phyloP scores from a whole-genome alignment of 2,113 vertebrate species.

The Nymphicus hollandicus region DNA sequence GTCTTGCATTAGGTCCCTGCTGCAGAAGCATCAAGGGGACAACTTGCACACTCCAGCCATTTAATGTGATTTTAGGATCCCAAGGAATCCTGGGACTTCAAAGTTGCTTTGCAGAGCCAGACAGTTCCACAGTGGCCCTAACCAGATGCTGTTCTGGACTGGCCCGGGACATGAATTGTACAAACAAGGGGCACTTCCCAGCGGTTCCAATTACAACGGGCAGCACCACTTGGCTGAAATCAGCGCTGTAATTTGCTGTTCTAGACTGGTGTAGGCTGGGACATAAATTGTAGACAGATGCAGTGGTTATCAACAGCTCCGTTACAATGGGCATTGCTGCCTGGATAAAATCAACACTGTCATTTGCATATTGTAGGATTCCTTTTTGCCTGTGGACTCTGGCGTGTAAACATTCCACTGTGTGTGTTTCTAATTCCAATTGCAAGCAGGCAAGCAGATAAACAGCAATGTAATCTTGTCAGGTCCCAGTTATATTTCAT shows the following conservation, averaged over 20 bases:
- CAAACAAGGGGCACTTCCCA: background rate
- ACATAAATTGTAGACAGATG: background rate
- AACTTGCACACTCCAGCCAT: rapidly evolving
- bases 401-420: background rate
- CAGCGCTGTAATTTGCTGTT: background rate
- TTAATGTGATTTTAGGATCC: background rate
- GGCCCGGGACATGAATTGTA: background rate
- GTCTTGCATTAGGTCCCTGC: background rate
- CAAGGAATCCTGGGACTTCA: background rate
- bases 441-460: background rate
- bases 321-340: background rate
- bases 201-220: background rate
- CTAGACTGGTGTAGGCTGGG: background rate
- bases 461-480: slow-evolving; percentile 25
- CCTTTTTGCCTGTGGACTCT: background rate
- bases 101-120: background rate
- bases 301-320: background rate
- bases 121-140: background rate
- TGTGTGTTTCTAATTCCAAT: background rate
- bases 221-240: background rate
- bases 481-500: slow-evolving; percentile 17
- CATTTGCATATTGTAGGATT: background rate
- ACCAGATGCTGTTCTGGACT: background rate
- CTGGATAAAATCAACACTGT: background rate
- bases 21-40: background rate